Evolutionary conservation across 2,113 vertebrate species (phyloP).

Genomic region (Turnix velox): DNA sequence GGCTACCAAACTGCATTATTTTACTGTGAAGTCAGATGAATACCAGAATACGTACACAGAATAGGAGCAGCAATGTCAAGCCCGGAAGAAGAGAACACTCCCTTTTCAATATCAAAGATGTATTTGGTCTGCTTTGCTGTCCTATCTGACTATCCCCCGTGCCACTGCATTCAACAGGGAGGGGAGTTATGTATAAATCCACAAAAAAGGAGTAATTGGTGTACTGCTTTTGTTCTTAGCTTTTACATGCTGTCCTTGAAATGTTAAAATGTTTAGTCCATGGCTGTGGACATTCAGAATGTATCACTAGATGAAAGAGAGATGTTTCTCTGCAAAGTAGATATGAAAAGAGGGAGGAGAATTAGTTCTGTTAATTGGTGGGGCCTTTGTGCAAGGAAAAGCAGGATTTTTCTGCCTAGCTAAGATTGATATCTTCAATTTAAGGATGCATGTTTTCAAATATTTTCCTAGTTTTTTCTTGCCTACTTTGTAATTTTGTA

Average conservation of each 20-base stretch:
- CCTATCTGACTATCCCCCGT: not conserved
- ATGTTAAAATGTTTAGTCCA: not conserved
- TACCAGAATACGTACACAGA: not conserved
- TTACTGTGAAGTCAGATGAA: not conserved
- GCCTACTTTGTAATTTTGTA: not conserved
- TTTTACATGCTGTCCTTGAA: not conserved
- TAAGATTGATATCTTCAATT: not conserved
- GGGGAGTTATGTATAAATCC: not conserved
- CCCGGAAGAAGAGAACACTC: not conserved
- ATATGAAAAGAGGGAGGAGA: not conserved
- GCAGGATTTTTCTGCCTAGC: not conserved
- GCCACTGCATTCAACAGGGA: not conserved
- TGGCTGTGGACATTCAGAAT: not conserved
- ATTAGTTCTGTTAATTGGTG: not conserved
- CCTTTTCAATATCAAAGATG: not conserved
- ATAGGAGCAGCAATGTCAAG: not conserved
- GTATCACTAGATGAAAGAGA: not conserved
- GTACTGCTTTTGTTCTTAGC: not conserved
- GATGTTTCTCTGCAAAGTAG: not conserved
- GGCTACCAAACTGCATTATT: not conserved
- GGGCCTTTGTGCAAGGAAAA: not conserved
- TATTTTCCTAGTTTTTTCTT: not conserved
- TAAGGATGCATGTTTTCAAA: not conserved
- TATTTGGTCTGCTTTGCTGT: not conserved
- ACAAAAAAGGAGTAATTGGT: not conserved